A percentile compares a stretch with the other conserved stretches of the same genome.
phyloP scores from a whole-genome alignment of 2,797 vertebrate genomes.

The Mustela erminea region DNA sequence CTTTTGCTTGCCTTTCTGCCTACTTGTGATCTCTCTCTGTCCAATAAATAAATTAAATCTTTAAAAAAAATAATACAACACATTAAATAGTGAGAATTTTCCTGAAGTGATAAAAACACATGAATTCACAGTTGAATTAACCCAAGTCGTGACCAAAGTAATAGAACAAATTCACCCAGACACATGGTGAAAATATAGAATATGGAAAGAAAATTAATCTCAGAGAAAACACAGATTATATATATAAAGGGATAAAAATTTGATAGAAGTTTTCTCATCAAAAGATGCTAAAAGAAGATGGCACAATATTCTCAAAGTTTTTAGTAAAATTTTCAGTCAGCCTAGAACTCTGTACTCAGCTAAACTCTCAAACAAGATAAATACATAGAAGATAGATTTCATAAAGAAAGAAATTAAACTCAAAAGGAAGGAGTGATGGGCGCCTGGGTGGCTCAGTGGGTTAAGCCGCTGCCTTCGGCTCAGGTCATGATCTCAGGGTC shows the following conservation, averaged over 20 bases:
- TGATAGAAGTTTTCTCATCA: background rate
- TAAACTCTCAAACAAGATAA: background rate
- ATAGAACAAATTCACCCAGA: background rate
- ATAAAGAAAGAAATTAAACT: background rate
- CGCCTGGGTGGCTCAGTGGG: no score
- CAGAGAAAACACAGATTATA: background rate
- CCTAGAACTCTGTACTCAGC: background rate
- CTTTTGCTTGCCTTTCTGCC: no score
- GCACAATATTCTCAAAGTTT: background rate
- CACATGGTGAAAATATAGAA: background rate
- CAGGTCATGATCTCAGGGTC: no score
- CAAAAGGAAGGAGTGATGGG: background rate
- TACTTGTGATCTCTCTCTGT: no score
- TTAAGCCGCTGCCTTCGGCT: no score
- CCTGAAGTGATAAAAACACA: background rate
- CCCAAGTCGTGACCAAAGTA: background rate
- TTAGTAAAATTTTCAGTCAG: background rate
- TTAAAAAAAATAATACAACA: background rate
- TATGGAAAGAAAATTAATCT: background rate
- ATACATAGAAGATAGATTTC: background rate
- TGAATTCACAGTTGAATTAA: background rate
- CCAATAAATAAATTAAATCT: no score
- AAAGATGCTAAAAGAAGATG: background rate
- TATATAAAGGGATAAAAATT: background rate
- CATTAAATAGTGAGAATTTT: background rate